Base-by-base conservation (phyloP, 2,888 invertebrate genomes). In the Euclidia mi region DNA sequence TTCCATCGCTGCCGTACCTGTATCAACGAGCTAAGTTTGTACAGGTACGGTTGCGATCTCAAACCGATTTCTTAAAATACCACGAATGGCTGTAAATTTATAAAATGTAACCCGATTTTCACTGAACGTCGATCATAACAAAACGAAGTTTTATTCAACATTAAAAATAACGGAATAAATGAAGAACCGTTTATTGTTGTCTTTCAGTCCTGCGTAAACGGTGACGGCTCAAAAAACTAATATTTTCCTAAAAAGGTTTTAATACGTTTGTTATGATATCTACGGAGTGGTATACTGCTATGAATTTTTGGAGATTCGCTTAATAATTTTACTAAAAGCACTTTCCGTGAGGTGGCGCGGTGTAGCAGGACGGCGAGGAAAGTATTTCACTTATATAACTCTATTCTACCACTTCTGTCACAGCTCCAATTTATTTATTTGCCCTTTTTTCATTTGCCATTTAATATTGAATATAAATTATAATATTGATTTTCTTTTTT, bases 261-360 rank as follows among this genome's bases (percentile, higher is more conserved):
- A 83, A 82, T 82, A 67, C 79, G 73, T 84, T 82, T 86, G 82
- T 87, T 88, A 83, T 87, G 82, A 78, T 84, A 82, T 79, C 78
- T 66, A 50, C 48, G 49, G 68, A 79, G 78, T 67, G 73, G 60
- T 69, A 76, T 71, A 67, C 72, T 50, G 56, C 65, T 74, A 78
- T 79, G 76, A 85, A 82, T 80, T 81, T 76, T 68, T 70, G 69
- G 64, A 71, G 70, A 74, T 78, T 68, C 74, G 63, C 66, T 64
- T 68, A 61, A 71, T 75, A 78, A 82, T 84, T 82, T 78, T 57
- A 76, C 72, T 77, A 72, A 82, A 81, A 85, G 81, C 71, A 80
- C 70, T 78, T 62, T 46, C 44, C 12, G 68, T 65, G 65, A 52
- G 58, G 50, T 12, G 34, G 18, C 32, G 47, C 32, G 51, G 15